Conservation (phyloP, 2,888 invertebrate genomes). For the Uropetala carovei region DNA sequence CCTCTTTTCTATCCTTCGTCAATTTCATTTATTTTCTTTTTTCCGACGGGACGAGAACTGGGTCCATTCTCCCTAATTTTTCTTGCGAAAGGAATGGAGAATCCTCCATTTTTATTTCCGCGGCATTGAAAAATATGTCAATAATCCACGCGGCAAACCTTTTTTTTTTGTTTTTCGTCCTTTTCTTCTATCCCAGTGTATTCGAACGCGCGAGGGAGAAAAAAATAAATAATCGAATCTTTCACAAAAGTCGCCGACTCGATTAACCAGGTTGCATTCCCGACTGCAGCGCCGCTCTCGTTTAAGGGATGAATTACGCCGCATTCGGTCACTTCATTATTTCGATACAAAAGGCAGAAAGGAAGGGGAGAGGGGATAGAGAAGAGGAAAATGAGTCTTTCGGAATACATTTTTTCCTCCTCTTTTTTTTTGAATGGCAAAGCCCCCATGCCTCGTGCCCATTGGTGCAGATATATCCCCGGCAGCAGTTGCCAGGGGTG, state of each 20-base stretch:
- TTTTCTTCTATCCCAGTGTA: not conserved
- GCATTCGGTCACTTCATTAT: slow-evolving; percentile 60
- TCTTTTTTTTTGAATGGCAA: slow-evolving; percentile 5
- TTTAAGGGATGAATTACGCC: slow-evolving; percentile 15
- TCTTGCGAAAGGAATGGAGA: no score
- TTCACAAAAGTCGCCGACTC: slow-evolving; percentile 2
- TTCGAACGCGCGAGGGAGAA: not conserved
- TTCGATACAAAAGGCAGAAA: slow-evolving; percentile 48
- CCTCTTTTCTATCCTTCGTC: not conserved
- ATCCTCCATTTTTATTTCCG: not conserved
- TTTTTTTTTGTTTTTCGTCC: not conserved
- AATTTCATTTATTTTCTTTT: not conserved
- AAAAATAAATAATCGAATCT: not conserved
- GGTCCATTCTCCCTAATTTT: not conserved
- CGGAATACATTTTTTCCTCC: not conserved
- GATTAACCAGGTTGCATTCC: not conserved
- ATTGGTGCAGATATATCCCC: slow-evolving; percentile 41
- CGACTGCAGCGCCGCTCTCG: slow-evolving; percentile 33
- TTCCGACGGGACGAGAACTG: not conserved
- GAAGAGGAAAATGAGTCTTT: slow-evolving; percentile 14
- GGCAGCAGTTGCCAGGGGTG: slow-evolving; percentile 54
- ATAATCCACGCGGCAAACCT: not conserved
- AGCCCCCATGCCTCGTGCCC: slow-evolving; percentile 34
- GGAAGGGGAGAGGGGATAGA: not conserved
- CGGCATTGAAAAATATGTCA: slow-evolving; percentile 32